Evolutionary conservation across 2,888 invertebrate species (phyloP), one percentile per base, ranked within the genome.

Genomic region (Cremastinae sp.): DNA sequence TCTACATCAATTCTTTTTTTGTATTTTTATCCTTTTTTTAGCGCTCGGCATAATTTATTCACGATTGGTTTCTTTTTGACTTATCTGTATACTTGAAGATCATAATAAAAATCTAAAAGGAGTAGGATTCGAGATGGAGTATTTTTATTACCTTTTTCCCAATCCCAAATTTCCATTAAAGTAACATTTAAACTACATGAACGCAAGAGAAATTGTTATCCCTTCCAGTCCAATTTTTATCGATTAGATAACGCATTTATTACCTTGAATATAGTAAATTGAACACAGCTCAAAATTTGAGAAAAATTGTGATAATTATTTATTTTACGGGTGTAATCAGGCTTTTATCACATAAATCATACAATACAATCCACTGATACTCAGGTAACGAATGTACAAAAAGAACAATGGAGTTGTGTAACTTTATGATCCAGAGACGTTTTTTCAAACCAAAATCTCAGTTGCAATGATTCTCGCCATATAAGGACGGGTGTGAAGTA

Each of bases 1-100:
- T 28, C 35, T 37, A 70, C 43, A 37, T 43, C 16, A 18, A 58
- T 51, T 65, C 18, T 51, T 55, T 47, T 41, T 22, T 37, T 55
- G 47, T 69, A 12, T 47, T 16, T 53, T 20, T 35, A 14, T 22
- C n/a, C 41, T 18, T 59, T 65, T 37, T 75, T 53, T 58, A 65
- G 35, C 18, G 43, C 61, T 66, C 66, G 12, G 72, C 14, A 75
- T 75, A 75, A 71, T 75, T 75, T 75, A 75, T 75, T 75, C 20
- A 12, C 51, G 20, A 41, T 45, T 22, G 39, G 45, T 35, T 61
- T 59, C 39, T 53, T 56, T 47, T 64, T 47, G 37, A 71, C 47
- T 7, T 20, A 43, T 61, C 18, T 75, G 53, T 65, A 66, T 37
- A 41, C 53, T 59, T 47, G 43, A 61, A 16, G 14, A 66, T 59